These are phyloP conservation scores for Rousettus leschenaultii DNA, from an alignment of 2,113 vertebrate species.

Conservation along the genomic window DNA sequence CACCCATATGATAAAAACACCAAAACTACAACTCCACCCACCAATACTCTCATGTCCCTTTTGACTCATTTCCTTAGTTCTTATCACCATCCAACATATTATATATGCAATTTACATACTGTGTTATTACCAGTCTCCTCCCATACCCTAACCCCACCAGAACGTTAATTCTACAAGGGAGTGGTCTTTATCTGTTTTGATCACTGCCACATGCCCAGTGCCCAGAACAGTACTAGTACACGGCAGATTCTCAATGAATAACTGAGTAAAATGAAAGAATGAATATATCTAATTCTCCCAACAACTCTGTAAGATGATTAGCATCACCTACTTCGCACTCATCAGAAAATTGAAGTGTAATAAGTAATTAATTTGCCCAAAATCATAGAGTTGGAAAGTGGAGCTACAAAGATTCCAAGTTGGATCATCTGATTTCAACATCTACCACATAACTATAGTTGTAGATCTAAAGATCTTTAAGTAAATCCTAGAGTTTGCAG, in stretches of 20 bases:
- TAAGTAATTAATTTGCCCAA: neutral
- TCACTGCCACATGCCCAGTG: neutral
- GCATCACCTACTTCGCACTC: neutral
- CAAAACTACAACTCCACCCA: neutral
- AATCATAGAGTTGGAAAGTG: neutral
- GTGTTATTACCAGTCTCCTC: neutral
- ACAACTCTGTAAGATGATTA: neutral
- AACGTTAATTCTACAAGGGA: neutral
- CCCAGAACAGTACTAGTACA: neutral
- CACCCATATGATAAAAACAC: neutral
- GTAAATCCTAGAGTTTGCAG: neutral
- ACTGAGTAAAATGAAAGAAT: neutral
- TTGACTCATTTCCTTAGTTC: neutral
- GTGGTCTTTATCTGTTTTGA: neutral
- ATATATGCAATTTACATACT: neutral
- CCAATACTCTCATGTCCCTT: neutral
- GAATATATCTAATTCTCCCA: neutral
- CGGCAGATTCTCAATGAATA: neutral
- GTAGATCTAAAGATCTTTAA: neutral
- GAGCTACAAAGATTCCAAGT: neutral
- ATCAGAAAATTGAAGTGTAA: neutral
- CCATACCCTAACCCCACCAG: neutral
- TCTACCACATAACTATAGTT: neutral
- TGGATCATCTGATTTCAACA: neutral
- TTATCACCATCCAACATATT: neutral